Percentiles rank a stretch among this genome's conserved stretches.
Evolutionary conservation across 1,140 invertebrate genomes (phyloP).

Genomic region (Epicauta chinensis): DNA sequence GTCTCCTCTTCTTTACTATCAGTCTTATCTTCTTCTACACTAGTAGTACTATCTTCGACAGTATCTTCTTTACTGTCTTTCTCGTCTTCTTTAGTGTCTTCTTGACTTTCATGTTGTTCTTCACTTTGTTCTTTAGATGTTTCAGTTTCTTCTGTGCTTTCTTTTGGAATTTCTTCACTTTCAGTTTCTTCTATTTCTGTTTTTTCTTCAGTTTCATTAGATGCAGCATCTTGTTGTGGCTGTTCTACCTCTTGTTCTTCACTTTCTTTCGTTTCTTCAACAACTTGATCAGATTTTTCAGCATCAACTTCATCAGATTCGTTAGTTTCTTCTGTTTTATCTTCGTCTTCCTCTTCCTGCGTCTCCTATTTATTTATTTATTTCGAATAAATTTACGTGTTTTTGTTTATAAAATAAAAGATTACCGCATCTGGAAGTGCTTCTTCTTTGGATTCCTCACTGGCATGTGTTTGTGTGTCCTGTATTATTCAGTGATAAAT

Average conservation of each 20-base stretch:
- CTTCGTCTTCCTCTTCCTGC: conserved; percentile 37
- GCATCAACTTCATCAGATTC: conserved; percentile 2
- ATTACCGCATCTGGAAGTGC: conserved; percentile 33
- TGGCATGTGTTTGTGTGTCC: conserved; percentile 15
- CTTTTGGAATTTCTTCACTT: conserved; percentile 9
- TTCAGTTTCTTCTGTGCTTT: conserved; percentile 8
- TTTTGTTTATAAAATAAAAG: no score
- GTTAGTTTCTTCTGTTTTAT: conserved; percentile 33
- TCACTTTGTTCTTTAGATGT: conserved; percentile 9
- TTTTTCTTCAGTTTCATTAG: conserved; percentile 24
- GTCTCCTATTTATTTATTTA: not conserved
- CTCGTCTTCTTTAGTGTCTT: conserved; percentile 14
- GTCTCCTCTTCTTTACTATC: conserved; percentile 25
- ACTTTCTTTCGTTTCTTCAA: conserved; percentile 7
- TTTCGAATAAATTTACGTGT: conserved; percentile 18
- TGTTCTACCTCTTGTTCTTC: conserved; percentile 12
- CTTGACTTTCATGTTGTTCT: not conserved
- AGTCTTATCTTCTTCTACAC: conserved; percentile 27
- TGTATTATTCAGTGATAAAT: conserved; percentile 2
- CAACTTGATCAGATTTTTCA: conserved; percentile 5
- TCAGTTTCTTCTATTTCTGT: conserved; percentile 4
- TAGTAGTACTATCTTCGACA: conserved; percentile 20
- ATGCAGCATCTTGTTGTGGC: not conserved
- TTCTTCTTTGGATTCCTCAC: conserved; percentile 2
- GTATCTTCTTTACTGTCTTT: conserved; percentile 17